A percentile compares a stretch with the other conserved stretches of the same genome.
Conservation (phyloP, 2,888 invertebrate genomes). For the Hyposoter didymator region DNA sequence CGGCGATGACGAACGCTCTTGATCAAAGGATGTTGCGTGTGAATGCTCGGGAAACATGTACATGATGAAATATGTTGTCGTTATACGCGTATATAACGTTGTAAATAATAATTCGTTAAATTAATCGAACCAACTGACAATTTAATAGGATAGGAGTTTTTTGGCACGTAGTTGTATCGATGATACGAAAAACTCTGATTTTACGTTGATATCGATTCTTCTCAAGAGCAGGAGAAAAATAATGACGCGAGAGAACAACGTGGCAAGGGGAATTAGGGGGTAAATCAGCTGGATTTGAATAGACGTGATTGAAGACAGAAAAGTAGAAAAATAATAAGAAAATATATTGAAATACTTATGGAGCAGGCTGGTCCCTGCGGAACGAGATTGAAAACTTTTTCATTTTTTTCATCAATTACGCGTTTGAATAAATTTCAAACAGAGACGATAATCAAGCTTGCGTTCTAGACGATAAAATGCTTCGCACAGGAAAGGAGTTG, state of each 20-base stretch:
- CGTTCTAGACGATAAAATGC: background rate
- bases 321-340: slow-evolving; percentile 21
- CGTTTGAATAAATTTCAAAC: background rate
- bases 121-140: slow-evolving; percentile 50
- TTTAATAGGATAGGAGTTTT: slow-evolving; percentile 50
- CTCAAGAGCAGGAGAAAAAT: background rate
- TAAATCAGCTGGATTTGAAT: slow-evolving; percentile 14
- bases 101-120: slow-evolving; percentile 58
- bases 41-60: slow-evolving; percentile 28
- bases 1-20: background rate
- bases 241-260: background rate
- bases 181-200: slow-evolving; percentile 56
- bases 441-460: slow-evolving; percentile 1
- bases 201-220: slow-evolving; percentile 54
- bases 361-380: slow-evolving; percentile 70
- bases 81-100: slow-evolving; percentile 28
- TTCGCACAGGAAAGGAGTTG: background rate
- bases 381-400: slow-evolving; percentile 60
- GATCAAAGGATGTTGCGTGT: slow-evolving; percentile 55
- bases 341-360: slow-evolving; percentile 49
- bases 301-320: slow-evolving; percentile 32
- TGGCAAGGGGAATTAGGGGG: background rate
- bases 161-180: slow-evolving; percentile 8
- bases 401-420: slow-evolving; percentile 50
- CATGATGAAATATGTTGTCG: slow-evolving; percentile 16